phyloP scores from a whole-genome alignment of 53 echinoderm and acorn worm species.

The Holothuria leucospilota region DNA sequence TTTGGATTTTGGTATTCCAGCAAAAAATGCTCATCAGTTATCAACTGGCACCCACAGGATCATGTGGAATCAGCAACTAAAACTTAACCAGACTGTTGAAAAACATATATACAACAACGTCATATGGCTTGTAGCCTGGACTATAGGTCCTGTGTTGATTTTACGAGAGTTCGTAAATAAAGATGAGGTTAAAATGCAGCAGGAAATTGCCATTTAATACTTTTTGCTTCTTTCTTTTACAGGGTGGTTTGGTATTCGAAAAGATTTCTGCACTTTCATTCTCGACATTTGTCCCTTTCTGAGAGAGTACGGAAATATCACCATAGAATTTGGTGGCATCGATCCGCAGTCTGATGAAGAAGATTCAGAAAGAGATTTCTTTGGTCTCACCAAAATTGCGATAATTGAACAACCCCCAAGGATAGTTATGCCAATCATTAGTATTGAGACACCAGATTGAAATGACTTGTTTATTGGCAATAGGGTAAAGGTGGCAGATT shows the following conservation, averaged over 20 bases:
- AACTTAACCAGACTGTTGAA: too few species aligned
- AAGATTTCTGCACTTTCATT: slow-evolving; percentile 95
- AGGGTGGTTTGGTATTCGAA: slow-evolving; percentile 99
- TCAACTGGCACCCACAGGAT: too few species aligned
- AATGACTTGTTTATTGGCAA: neutral
- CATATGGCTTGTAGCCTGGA: too few species aligned
- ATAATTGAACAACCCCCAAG: slow-evolving; percentile 78
- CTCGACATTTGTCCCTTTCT: slow-evolving; percentile 74
- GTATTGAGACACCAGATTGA: slow-evolving; percentile 94
- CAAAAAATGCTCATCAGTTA: too few species aligned
- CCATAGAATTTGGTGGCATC: slow-evolving; percentile 62
- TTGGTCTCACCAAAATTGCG: slow-evolving; percentile 70
- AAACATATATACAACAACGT: too few species aligned
- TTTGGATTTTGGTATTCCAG: too few species aligned
- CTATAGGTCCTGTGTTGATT: too few species aligned
- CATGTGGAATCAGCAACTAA: too few species aligned
- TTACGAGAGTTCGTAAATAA: too few species aligned
- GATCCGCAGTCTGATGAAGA: slow-evolving; percentile 55
- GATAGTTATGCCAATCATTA: slow-evolving; percentile 78
- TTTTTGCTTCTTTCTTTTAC: slow-evolving; percentile 7
- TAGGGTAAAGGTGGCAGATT: neutral
- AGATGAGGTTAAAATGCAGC: too few species aligned
- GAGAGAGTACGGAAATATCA: slow-evolving; percentile 94
- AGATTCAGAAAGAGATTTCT: slow-evolving; percentile 77
- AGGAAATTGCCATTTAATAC: too few species aligned